Conservation (phyloP, 2,797 vertebrate genomes). For the Nasua narica region DNA sequence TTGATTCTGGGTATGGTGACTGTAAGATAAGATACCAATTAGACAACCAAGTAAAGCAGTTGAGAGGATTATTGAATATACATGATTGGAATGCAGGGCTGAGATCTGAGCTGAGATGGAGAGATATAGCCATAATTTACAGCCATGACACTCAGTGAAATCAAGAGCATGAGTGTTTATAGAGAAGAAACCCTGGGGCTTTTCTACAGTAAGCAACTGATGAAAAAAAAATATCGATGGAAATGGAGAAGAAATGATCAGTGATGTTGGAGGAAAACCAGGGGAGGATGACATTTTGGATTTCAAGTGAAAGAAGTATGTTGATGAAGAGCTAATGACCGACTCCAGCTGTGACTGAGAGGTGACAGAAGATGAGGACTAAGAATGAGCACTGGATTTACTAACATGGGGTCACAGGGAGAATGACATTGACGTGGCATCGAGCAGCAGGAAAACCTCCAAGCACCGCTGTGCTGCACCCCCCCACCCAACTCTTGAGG, state of each 20-base stretch:
- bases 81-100: background rate
- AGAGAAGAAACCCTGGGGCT: background rate
- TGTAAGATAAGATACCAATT: background rate
- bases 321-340: background rate
- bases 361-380: background rate
- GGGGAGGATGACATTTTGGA: background rate
- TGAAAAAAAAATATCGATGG: background rate
- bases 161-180: background rate
- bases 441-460: background rate
- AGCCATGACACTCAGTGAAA: background rate
- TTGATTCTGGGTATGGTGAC: background rate
- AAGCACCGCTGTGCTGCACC: background rate
- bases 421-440: background rate
- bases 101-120: background rate
- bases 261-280: background rate
- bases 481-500: background rate
- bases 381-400: background rate
- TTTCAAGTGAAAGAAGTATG: background rate
- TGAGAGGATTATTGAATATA: background rate
- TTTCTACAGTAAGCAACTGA: background rate
- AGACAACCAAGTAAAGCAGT: background rate
- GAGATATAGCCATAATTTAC: background rate
- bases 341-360: background rate
- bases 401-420: background rate
- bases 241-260: background rate